Conservation (phyloP, 2,888 invertebrate species). For the Cistogaster globosa region DNA sequence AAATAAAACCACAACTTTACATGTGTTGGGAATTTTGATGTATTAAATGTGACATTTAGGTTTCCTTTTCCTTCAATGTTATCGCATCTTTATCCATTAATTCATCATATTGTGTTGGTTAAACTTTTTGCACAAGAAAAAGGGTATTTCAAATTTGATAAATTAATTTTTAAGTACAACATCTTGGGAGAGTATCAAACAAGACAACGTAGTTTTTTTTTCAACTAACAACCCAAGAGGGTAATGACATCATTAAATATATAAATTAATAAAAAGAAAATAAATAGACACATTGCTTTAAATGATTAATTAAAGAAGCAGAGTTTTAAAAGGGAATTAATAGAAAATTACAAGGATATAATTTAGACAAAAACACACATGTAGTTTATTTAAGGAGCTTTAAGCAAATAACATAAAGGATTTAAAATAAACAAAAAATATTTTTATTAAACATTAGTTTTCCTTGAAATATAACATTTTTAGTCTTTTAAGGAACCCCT, state of each 20-base stretch:
- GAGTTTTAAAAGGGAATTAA: constrained; percentile 5
- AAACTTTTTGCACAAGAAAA: background rate
- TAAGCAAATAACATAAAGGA: background rate
- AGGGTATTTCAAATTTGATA: constrained; percentile 41
- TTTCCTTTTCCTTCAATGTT: constrained; percentile 23
- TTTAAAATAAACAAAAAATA: too few relatives aligned
- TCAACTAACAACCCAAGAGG: background rate
- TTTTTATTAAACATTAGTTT: too few relatives aligned
- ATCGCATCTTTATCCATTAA: constrained; percentile 26
- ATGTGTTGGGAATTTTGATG: constrained; percentile 62
- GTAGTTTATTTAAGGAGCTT: constrained; percentile 4
- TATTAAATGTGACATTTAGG: constrained; percentile 59
- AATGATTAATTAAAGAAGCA: constrained; percentile 39
- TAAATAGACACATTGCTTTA: too few relatives aligned
- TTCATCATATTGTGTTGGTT: constrained; percentile 13
- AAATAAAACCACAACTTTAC: constrained; percentile 49
- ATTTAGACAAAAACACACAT: background rate
- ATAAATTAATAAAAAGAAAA: background rate
- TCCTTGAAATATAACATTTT: too few relatives aligned
- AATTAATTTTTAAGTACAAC: constrained; percentile 59
- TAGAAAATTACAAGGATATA: background rate
- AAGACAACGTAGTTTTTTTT: background rate
- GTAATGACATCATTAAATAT: background rate
- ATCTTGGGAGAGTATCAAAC: constrained; percentile 21
- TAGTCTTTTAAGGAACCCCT: too few relatives aligned